phyloP scores from a whole-genome alignment of 1,140 invertebrate species.

The Kradibia gibbosae region DNA sequence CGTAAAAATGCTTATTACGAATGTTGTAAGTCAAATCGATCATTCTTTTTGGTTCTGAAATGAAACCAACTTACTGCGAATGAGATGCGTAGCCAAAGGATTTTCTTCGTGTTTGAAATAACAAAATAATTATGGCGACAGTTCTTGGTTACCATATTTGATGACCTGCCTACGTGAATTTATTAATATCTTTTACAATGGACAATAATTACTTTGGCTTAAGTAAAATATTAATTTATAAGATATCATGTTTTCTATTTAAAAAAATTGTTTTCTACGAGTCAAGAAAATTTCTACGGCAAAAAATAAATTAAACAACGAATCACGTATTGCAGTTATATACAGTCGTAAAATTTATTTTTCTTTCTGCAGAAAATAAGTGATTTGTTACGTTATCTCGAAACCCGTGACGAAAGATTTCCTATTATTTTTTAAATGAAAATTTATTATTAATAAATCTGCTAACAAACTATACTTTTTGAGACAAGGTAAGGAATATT shows the following conservation, averaged over 20 bases:
- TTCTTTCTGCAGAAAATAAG: conserved; percentile 37
- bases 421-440: conserved; percentile 33
- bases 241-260: neutral
- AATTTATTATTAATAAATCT: conserved; percentile 40
- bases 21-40: too few species aligned
- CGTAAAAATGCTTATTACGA: too few species aligned
- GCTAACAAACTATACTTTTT: conserved; percentile 32
- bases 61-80: too few species aligned
- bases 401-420: conserved; percentile 34
- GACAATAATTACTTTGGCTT: neutral
- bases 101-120: neutral
- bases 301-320: conserved; percentile 35
- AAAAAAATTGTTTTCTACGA: conserved; percentile 27
- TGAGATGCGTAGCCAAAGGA: too few species aligned
- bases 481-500: conserved; percentile 31
- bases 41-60: too few species aligned
- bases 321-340: conserved; percentile 32
- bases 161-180: neutral
- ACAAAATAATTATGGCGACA: neutral
- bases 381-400: conserved; percentile 37
- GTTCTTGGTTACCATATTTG: neutral
- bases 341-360: conserved; percentile 34
- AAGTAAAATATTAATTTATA: conserved; percentile 14
- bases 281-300: conserved; percentile 17
- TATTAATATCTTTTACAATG: neutral